Percentiles rank a stretch among this genome's conserved stretches.
Evolutionary conservation across 2,113 vertebrate genomes (phyloP).

Genomic region (Oryctolagus cuniculus): mOryCun1.1 NC_091438.1:132519001-132519500

Average conservation of each 20-base stretch:
- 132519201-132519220: conserved; percentile 41
- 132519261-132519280: conserved; percentile 61
- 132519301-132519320: conserved; percentile 67
- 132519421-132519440: conserved; percentile 30
- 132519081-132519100: background rate
- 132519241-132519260: conserved; percentile 38
- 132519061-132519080: background rate
- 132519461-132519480: no score
- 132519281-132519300: conserved; percentile 48
- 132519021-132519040: conserved; percentile 42
- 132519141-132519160: background rate
- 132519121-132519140: background rate
- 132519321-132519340: conserved; percentile 73
- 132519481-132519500: no score
- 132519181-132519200: background rate
- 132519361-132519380: conserved; percentile 64
- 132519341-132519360: conserved; percentile 65
- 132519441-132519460: conserved; percentile 25
- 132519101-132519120: background rate
- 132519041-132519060: conserved; percentile 4
- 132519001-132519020: conserved; percentile 34
- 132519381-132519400: background rate
- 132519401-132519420: background rate
- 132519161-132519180: conserved; percentile 10
- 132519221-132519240: conserved; percentile 50